Evolutionary conservation across 1,140 invertebrate species (phyloP), one percentile per base, ranked within the genome.

Genomic region (Aphelenchoides fujianensis): DNA sequence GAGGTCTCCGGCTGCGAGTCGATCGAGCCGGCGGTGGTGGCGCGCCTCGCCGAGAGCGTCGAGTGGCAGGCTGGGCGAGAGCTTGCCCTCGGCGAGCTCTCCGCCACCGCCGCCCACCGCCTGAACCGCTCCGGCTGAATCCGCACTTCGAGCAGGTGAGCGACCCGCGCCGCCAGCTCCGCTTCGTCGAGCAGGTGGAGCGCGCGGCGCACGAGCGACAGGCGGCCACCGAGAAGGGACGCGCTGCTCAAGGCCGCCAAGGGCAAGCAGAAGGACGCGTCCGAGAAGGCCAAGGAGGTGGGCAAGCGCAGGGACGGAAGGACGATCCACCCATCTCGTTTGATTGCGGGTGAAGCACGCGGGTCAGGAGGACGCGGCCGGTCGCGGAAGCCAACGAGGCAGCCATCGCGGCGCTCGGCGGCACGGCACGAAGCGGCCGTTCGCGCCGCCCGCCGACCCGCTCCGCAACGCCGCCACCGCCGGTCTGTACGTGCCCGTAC

Each of bases 251-350:
- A 73, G 36, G 35, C 66, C 19, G 34, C 77, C 23, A 77, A 77
- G 57, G 71, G 63, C 35, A n/a, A n/a, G n/a, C 76, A 76, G 41
- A 69, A 78, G n/a, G 77, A 80, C 61, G 55, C 57, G 27, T 19
- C 76, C 19, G 64, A 80, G 41, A 72, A 75, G 32, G 75, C 77
- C 1, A 77, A 79, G 67, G 72, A 79, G 62, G 75, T 76, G 41
- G 9, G 30, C 67, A n/a, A n/a, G n/a, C n/a, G n/a, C n/a, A n/a
- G 67, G 28, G 16, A 31, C 7, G 48, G 28, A 31, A 23, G 35
- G 32, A 48, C 68, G 54, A 19, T 71, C 31, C 71, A 48, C 74
- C 36, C 12, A n/a, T n/a, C 16, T 41, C 27, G 59, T 72, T 32
- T 70, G 19, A 27, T 2, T 52, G 23, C 30, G 79, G 78, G 53